These are phyloP conservation scores for Flabesymbios commensalis DNA, from an alignment of 2,888 invertebrate species.

Conservation along the genomic window DNA sequence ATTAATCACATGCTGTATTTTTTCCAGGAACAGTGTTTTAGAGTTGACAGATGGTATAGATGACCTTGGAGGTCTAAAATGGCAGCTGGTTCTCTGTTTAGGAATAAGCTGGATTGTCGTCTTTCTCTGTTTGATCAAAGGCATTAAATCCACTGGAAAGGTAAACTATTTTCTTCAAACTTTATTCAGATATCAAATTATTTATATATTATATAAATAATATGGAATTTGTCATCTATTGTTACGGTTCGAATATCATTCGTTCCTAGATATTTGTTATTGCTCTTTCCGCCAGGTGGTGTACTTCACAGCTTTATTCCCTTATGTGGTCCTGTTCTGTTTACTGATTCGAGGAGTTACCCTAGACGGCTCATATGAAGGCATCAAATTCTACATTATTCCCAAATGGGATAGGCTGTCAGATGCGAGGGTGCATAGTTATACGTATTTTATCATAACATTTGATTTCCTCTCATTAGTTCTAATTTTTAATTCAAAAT, in stretches of 20 bases:
- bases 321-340: slow-evolving; percentile 87
- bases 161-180: too few species aligned
- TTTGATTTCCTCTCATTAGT: too few species aligned
- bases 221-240: too few species aligned
- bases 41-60: slow-evolving; percentile 51
- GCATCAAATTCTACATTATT: slow-evolving; percentile 84
- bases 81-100: slow-evolving; percentile 56
- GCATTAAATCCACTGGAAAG: slow-evolving; percentile 62
- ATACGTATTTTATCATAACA: too few species aligned
- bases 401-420: slow-evolving; percentile 81
- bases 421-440: slow-evolving; percentile 78
- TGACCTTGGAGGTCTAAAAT: slow-evolving; percentile 55
- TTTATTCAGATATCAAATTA: too few species aligned
- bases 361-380: slow-evolving; percentile 81
- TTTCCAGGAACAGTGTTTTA: slow-evolving; percentile 51
- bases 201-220: too few species aligned
- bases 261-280: too few species aligned
- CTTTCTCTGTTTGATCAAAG: slow-evolving; percentile 62
- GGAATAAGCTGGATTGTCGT: slow-evolving; percentile 58
- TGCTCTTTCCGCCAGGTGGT: slow-evolving; percentile 76
- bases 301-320: slow-evolving; percentile 92
- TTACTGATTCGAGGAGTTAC: slow-evolving; percentile 81
- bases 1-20: too few species aligned
- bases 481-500: too few species aligned
- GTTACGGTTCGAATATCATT: too few species aligned